phyloP scores from a whole-genome alignment of 1,140 invertebrate species.

The Macrobrachium rosenbergii region DNA sequence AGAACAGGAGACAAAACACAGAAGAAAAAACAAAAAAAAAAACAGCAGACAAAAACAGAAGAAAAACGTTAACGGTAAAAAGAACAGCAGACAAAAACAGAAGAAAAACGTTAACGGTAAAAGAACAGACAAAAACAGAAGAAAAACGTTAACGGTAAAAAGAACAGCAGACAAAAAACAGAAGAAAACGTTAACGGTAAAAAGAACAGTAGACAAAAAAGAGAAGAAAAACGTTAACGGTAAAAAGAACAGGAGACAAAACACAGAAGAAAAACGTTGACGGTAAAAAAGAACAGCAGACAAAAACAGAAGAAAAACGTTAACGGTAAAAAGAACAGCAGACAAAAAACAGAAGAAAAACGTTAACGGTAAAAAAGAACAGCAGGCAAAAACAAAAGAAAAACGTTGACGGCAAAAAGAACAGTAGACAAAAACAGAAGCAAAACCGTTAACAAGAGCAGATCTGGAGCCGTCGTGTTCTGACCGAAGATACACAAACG shows the following conservation, averaged over 20 bases:
- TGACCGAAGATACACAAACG: too few relatives aligned
- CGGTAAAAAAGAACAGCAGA: neutral
- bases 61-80: neutral
- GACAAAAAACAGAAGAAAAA: neutral
- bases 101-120: neutral
- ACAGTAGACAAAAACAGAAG: too few relatives aligned
- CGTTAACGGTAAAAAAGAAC: neutral
- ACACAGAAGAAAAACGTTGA: too few relatives aligned
- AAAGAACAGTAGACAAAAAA: neutral
- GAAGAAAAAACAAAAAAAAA: neutral
- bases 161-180: neutral
- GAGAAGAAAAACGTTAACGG: too few relatives aligned
- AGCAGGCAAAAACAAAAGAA: neutral
- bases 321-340: neutral
- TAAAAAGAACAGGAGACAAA: too few relatives aligned
- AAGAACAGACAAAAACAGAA: too few relatives aligned
- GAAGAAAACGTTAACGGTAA: neutral
- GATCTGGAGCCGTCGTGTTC: too few relatives aligned
- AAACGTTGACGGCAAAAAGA: too few relatives aligned
- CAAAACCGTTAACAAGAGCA: too few relatives aligned
- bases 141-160: too few relatives aligned
- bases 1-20: too few relatives aligned
- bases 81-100: neutral
- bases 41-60: neutral
- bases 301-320: neutral